Evolutionary conservation across 1,140 invertebrate species (phyloP), one percentile per base, ranked within the genome.

Genomic region (Chrysopa pallens): DNA sequence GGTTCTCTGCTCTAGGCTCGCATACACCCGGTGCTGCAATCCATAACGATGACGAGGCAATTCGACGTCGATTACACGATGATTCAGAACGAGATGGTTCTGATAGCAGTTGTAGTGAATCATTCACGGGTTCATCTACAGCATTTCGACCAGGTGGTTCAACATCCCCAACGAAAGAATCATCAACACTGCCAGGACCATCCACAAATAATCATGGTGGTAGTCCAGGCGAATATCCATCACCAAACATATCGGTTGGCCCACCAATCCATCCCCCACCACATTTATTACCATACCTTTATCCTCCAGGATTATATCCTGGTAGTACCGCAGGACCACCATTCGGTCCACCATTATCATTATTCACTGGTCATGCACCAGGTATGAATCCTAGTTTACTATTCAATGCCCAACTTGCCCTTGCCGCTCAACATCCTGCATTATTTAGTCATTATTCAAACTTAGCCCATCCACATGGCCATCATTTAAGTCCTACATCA

Each of bases 191-290:
- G 4, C 56, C 61, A 11, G 64, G 63, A 27, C 70, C 71, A 8
- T 70, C 70, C 17, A 68, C 72, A 40, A 23, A 23, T 23, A 33
- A 33, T 33, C 31, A 33, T 12, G 31, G 31, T 11, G 17, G 17
- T 23, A 61, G 61, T 13, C 56, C 60, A 13, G 69, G 58, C 9
- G 67, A 76, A 45, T 82, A 81, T 47, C 83, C 84, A 3, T 74
- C 81, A 36, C 83, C 84, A 3, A 87, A 88, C 62, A 85, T 89
- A 15, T 85, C 80, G 6, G 77, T 89, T 5, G 86, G 87, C 8
- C 85, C 85, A 13, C 85, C 87, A 7, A 78, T 88, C 8, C 84
- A 89, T 53, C 85, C 84, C 8, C 83, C 83, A 11, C 73, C 75
- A 31, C 75, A 78, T 56, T 67, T 90, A 39, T 65, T 91, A 48